Base-by-base conservation (phyloP, 1,140 invertebrate species). In the Heterodera carotae region DNA sequence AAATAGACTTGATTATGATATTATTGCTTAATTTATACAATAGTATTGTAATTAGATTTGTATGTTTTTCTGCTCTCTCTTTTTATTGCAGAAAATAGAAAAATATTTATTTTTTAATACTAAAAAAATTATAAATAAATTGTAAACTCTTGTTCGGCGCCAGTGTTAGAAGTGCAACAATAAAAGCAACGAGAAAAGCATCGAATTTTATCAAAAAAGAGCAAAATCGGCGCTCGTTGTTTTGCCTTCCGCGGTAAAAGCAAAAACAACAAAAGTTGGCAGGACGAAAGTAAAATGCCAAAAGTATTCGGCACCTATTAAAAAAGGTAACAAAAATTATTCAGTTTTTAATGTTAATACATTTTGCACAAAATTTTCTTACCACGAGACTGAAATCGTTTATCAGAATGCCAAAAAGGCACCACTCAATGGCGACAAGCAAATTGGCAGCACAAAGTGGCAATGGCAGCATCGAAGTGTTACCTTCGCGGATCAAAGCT, bases 231-330 rank as follows among this genome's bases (percentile, higher is more conserved):
- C 62, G 62, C 62, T 22, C 29, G 62, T 34, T 66, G 27, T 22
- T 34, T 34, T 7, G 33, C 4, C 22, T 66, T 66, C 12, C 29
- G 62, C 27, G 62, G 62, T 2, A 66, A 34, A 66, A 34, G n/a
- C 12, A 66, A 34, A 34, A 66, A 66, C 62, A 66, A 34, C 29
- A 66, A 66, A 29, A 66, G 62, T 31, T 66, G 62, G 29, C 25
- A 0, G 6, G 27, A 66, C 27, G 62, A 29, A 5, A 66, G 29
- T 12, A 66, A 66, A 29, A 66, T 66, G 62, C 62, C 62, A 27
- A 66, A 31, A 12, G 62, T 34, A 27, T 66, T 27, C 29, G 62
- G 62, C 27, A 66, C 33, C 62, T 66, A 27, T 22, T 4, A 34
- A 34, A 31, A 18, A 15, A 34, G 29, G n/a, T n/a, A n/a, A n/a